Percentiles rank a stretch among this genome's conserved stretches.
Conservation (phyloP, 1,140 invertebrate species). For the Ruditapes philippinarum region DNA sequence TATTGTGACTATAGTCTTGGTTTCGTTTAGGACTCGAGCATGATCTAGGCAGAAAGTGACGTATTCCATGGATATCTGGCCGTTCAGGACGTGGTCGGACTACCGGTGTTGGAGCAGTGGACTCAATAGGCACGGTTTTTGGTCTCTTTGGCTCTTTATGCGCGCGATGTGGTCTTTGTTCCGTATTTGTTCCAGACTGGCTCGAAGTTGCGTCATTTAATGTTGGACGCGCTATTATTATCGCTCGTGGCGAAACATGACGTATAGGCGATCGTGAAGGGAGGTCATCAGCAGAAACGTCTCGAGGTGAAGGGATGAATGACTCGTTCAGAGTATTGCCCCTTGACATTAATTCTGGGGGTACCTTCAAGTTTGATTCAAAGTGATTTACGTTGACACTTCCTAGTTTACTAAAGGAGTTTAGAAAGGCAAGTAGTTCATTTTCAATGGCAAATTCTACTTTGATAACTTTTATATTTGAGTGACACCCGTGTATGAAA, state of each 20-base stretch:
- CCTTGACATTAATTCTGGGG: conserved; percentile 43
- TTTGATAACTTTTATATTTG: conserved; percentile 45
- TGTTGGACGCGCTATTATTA: background rate
- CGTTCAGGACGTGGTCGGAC: conserved; percentile 59
- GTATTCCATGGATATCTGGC: conserved; percentile 34
- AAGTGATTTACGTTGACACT: conserved; percentile 39
- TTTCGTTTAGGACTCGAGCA: conserved; percentile 46
- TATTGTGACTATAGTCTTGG: background rate
- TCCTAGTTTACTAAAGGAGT: conserved; percentile 52
- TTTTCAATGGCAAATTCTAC: conserved; percentile 52
- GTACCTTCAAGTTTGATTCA: conserved; percentile 29
- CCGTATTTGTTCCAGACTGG: background rate
- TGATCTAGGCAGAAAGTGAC: conserved; percentile 44
- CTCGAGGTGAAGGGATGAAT: conserved; percentile 17
- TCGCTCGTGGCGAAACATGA: conserved; percentile 44
- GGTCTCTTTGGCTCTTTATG: conserved; percentile 59
- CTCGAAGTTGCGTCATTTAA: background rate
- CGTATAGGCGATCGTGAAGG: conserved; percentile 11
- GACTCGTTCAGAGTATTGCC: conserved; percentile 45
- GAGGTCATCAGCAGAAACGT: conserved; percentile 34
- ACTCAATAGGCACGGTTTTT: conserved; percentile 59
- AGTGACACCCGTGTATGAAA: conserved; percentile 41
- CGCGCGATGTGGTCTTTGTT: conserved; percentile 8
- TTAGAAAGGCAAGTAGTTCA: conserved; percentile 33
- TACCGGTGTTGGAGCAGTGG: conserved; percentile 51